Evolutionary conservation across 2,797 vertebrate species (phyloP), one percentile per base, ranked within the genome.

Genomic region (Sandelia bainsii): DNA sequence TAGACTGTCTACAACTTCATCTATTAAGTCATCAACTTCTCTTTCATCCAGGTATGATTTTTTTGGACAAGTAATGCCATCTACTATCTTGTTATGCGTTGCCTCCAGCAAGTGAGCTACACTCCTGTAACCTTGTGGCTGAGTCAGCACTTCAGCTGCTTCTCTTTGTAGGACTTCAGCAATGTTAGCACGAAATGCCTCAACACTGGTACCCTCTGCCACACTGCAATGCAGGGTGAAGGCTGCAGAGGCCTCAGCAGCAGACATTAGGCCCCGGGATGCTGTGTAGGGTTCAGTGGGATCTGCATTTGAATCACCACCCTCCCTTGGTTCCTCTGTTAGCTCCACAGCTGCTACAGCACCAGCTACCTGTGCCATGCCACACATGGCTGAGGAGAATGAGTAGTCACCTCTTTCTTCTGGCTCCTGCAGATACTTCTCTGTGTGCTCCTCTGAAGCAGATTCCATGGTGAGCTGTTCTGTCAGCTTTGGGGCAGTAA

Each of bases 281-380:
- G 95, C 75, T 29, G 88, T 84, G 45, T 94, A 93, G 68, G 84
- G 89, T 7, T 91, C 92, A 2, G 65, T 52, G 5, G 93, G 93
- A 64, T 94, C 93, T 34, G 64, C 64, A 2, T 91, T 89, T 20
- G 83, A 86, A 54, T 87, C 70, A 0, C 20, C 42, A 1, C 64
- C 56, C 20, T 91, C 88, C 40, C 49, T 78, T 1, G 79, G 66
- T 0, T 75, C 87, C 40, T 96, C 95, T 0, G 93, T 92, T 59
- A 97, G 87, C 48, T 97, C 96, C 68, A 96, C 95, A 54, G 95
- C 94, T 1, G 97, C 97, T 11, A 98, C 93, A 0, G 96, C 96
- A 44, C 97, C 96, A 2, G 96, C 96, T 34, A 99, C 95, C 77
- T 97, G 96, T 62, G 96, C 96, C 94, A 98, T 96, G 60, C 95